These are phyloP conservation scores for Saguinus midas DNA, from an alignment of 2,113 vertebrate genomes.

Conservation along the genomic window DNA sequence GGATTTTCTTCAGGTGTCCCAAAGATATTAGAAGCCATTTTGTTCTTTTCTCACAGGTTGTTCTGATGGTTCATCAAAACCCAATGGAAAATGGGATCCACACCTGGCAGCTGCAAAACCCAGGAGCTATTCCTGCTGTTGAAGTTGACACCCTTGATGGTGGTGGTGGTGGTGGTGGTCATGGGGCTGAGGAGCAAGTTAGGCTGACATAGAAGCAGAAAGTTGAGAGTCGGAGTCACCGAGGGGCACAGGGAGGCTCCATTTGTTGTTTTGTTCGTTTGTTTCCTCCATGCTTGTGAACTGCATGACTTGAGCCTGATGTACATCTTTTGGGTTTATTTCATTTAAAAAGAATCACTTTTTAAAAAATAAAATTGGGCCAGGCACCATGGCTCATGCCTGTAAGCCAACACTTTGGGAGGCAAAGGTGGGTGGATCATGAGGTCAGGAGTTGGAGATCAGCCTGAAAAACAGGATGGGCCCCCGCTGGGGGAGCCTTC, in stretches of 20 bases:
- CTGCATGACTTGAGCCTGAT: too few species aligned
- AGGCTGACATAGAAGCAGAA: not conserved
- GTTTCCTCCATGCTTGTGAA: too few species aligned
- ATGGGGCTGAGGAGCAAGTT: conserved; percentile 77
- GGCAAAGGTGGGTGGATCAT: too few species aligned
- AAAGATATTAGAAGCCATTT: conserved; percentile 97
- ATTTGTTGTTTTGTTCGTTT: too few species aligned
- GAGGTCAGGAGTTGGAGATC: too few species aligned
- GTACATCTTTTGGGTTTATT: too few species aligned
- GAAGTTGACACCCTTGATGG: conserved; percentile 93
- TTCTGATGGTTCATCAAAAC: conserved; percentile 90
- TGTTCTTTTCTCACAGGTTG: conserved; percentile 90
- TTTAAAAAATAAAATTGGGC: too few species aligned
- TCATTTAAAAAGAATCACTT: too few species aligned
- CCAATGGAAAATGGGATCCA: conserved; percentile 94
- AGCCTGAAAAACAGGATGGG: rapidly evolving
- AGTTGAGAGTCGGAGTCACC: not conserved
- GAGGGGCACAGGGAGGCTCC: not conserved
- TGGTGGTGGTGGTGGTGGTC: conserved; percentile 96
- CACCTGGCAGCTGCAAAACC: conserved; percentile 95
- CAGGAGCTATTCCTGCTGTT: conserved; percentile 92
- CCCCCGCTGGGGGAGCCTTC: not conserved
- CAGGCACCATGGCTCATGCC: too few species aligned
- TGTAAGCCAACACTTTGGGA: too few species aligned
- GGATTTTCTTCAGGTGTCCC: conserved; percentile 93